Percentiles rank a stretch among this genome's conserved stretches.
These are phyloP conservation scores for Steinernema hermaphroditum DNA, from an alignment of 2,888 invertebrate genomes.

Conservation along the genomic window DNA sequence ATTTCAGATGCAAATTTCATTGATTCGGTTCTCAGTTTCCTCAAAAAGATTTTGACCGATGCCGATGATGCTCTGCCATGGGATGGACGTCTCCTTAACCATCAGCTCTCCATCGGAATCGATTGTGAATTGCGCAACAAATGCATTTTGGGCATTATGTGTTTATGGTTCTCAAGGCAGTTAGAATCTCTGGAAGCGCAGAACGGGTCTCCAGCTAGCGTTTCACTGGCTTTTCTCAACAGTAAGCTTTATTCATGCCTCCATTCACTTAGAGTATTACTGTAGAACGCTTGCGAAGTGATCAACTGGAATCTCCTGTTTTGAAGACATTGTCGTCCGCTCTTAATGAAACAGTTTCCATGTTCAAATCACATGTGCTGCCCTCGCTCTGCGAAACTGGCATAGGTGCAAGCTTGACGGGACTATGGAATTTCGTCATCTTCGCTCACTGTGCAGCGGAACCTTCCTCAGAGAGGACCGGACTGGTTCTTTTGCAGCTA, in stretches of 20 bases:
- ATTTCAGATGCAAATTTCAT: neutral
- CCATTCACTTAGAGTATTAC: neutral
- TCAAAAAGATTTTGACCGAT: neutral
- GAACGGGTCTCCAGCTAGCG: neutral
- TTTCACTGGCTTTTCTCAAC: neutral
- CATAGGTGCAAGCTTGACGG: no score
- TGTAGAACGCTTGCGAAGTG: neutral
- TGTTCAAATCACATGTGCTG: neutral
- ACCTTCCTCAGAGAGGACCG: neutral
- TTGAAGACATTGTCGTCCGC: neutral
- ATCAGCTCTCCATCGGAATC: neutral
- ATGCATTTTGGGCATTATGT: neutral
- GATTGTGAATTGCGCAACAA: neutral
- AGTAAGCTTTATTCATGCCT: neutral
- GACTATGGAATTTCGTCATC: conserved; percentile 1
- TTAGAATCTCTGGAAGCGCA: neutral
- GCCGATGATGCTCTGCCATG: neutral
- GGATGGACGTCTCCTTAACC: neutral
- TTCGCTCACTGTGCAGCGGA: conserved; percentile 1
- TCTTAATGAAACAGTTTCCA: neutral
- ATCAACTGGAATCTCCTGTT: conserved; percentile 12
- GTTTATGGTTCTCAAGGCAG: neutral
- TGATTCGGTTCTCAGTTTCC: neutral
- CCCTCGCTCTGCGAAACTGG: neutral
- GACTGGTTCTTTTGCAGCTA: neutral